These are phyloP conservation scores for Antechinus stuartii DNA, from an alignment of 2,113 vertebrate genomes.

Conservation along the genomic window DNA sequence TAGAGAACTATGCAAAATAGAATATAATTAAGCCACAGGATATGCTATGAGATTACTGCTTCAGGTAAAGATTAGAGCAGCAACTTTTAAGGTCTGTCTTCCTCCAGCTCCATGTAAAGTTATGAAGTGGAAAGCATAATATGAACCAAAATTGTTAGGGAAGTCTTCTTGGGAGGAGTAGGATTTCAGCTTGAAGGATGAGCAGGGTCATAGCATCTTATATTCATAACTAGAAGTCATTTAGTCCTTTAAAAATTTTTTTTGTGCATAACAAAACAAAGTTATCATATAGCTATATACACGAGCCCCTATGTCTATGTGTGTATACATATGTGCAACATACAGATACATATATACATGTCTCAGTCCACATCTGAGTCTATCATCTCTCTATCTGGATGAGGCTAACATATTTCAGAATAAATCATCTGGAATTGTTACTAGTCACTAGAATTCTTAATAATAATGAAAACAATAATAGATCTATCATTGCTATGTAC, in stretches of 20 bases:
- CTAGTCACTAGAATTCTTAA: too few species aligned
- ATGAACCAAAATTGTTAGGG: fast-evolving
- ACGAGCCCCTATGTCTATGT: not conserved
- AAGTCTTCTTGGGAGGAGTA: not conserved
- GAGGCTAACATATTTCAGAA: not conserved
- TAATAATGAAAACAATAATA: too few species aligned
- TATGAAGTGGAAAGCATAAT: not conserved
- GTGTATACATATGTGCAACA: too few species aligned
- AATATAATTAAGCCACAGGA: not conserved
- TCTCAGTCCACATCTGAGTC: not conserved
- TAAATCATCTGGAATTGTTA: too few species aligned
- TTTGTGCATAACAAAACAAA: not conserved
- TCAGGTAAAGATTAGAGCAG: not conserved
- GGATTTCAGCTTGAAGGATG: not conserved
- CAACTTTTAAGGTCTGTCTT: not conserved
- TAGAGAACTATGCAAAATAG: not conserved
- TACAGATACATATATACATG: not conserved
- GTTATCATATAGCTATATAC: not conserved
- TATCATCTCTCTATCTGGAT: not conserved
- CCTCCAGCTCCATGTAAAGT: not conserved
- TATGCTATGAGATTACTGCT: not conserved
- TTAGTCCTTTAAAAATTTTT: not conserved
- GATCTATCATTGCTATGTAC: too few species aligned
- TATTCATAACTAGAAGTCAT: not conserved
- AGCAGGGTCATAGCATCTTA: too few species aligned